Conservation (phyloP, 2,888 invertebrate species). For the Cephus pulcher region DNA sequence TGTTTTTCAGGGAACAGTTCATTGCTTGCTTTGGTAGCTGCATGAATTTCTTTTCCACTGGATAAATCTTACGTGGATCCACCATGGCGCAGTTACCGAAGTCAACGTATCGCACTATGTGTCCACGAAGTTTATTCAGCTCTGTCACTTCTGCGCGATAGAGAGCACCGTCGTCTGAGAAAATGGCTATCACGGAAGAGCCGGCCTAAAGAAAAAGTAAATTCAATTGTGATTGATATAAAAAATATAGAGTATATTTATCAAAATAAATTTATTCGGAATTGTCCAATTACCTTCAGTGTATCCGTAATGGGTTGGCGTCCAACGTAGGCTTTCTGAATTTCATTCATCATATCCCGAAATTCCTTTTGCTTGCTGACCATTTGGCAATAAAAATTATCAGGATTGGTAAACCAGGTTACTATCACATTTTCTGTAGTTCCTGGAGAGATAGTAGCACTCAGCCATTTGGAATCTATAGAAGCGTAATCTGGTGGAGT, state of each 20-base stretch:
- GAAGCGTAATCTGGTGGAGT: constrained; percentile 68
- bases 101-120: constrained; percentile 80
- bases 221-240: constrained; percentile 2
- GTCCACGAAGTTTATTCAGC: constrained; percentile 70
- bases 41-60: constrained; percentile 75
- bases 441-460: constrained; percentile 68
- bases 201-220: constrained; percentile 68
- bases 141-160: constrained; percentile 77
- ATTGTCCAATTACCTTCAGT: constrained; percentile 42
- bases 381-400: constrained; percentile 77
- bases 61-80: constrained; percentile 75
- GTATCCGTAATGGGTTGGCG: constrained; percentile 44
- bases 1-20: constrained; percentile 74
- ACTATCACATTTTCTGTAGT: constrained; percentile 72
- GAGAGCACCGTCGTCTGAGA: constrained; percentile 77
- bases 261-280: constrained; percentile 2
- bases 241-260: background rate
- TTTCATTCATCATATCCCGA: constrained; percentile 76
- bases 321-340: constrained; percentile 76
- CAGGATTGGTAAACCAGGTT: constrained; percentile 82
- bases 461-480: constrained; percentile 67
- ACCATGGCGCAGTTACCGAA: constrained; percentile 80
- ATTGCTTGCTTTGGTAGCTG: constrained; percentile 78
- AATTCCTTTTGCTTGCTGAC: constrained; percentile 70
- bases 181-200: constrained; percentile 76